Conservation (phyloP, 2,888 invertebrate species). For the Acleris cristana region DNA sequence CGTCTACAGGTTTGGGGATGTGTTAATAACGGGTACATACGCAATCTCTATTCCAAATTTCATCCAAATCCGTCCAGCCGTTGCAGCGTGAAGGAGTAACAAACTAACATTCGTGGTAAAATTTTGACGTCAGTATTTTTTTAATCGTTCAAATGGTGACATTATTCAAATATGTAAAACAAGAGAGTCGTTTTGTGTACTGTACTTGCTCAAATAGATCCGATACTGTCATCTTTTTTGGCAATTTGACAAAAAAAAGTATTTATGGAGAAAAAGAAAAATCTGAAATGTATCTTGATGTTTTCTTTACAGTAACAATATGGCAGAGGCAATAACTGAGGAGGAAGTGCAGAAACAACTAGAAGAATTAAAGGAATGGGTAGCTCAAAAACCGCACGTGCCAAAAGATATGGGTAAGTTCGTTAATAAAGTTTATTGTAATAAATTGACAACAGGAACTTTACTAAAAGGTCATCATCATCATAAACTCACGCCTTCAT, state of each 20-base stretch:
- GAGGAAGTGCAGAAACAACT: conserved; percentile 66
- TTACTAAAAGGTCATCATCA: no score
- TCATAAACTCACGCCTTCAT: no score
- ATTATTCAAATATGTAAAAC: no score
- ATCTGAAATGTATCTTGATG: background rate
- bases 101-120: no score
- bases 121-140: no score
- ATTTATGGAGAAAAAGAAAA: conserved; percentile 1
- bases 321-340: conserved; percentile 44
- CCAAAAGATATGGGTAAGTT: conserved; percentile 85
- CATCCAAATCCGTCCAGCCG: no score
- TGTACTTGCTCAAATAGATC: background rate
- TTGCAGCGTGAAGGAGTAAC: no score
- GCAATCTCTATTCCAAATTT: no score
- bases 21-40: no score
- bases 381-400: conserved; percentile 83
- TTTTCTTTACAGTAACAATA: conserved; percentile 22
- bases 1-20: no score
- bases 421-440: background rate
- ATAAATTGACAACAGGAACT: background rate
- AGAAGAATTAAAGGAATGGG: conserved; percentile 79
- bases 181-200: no score
- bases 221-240: background rate
- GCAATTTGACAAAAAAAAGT: background rate
- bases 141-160: no score